Base-by-base conservation (phyloP, 2,797 vertebrate genomes). In the Tiaroga cobitis region DNA sequence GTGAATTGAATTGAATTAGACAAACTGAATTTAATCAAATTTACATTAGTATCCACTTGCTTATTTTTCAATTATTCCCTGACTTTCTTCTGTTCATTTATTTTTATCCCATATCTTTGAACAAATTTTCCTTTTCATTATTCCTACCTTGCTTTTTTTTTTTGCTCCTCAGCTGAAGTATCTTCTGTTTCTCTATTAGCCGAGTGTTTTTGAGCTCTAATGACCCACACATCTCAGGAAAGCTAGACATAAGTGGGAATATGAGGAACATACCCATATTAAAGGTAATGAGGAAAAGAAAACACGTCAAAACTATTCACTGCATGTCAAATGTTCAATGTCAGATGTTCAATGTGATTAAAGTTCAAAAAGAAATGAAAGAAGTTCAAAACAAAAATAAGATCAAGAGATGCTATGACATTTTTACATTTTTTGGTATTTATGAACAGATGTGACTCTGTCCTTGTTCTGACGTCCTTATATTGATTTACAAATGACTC, bases 41-140 rank as follows among this genome's bases (percentile, higher is more conserved):
- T 51, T 74, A 74, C 43, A 74, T 32, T 21, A 75, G 26, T 51
- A 16, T 11, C 41, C 0, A 21, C 72, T 34, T 75, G 59, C n/a
- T 61, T 61, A 61, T 61, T 61, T 61, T 26, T 26, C 10, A 26
- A 26, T 61, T 26, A 61, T 61, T 59, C 24, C 1, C n/a, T 26
- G 13, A 63, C 2, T 63, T 29, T 63, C 3, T 15, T 63, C 11
- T 63, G 11, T 63, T 29, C 10, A 15, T 24, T 34, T 54, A 24
- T 54, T 54, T 54, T 24, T 1, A 75, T 54, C 29, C 46, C 7
- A 32, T 16, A 19, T 54, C 11, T 34, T 34, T 21, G 34, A 75
- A 11, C 49, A 13, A 19, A 5, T 93, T 93, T 81, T 94, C 92
- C 90, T 93, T 93, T 91, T 93, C 91, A 90, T 91, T 91, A 92